Evolutionary conservation across 2,797 vertebrate species (phyloP).

Genomic region (Bradypodion pumilum): DNA sequence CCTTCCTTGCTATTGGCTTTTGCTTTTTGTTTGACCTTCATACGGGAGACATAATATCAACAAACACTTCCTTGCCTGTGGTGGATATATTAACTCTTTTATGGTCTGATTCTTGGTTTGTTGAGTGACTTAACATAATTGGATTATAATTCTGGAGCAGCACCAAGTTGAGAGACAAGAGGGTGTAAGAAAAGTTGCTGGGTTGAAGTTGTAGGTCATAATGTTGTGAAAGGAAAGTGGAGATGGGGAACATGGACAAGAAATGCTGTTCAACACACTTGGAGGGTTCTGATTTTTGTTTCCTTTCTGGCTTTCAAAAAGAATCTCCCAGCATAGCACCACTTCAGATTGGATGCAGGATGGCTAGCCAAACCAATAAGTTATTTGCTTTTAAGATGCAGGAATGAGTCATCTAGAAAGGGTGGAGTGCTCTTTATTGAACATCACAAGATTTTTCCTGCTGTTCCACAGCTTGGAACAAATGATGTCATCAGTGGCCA

Average conservation of each 20-base stretch:
- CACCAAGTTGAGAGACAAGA: too few species aligned
- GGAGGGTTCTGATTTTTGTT: slow-evolving; percentile 7
- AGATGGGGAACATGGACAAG: not conserved
- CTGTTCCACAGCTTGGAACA: slow-evolving; percentile 22
- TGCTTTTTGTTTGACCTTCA: too few species aligned
- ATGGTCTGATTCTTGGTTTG: too few species aligned
- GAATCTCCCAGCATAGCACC: slow-evolving; percentile 45
- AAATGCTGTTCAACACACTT: slow-evolving; percentile 2
- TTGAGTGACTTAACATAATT: too few species aligned
- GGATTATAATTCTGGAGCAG: too few species aligned
- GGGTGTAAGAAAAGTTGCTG: too few species aligned
- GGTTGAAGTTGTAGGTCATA: not conserved
- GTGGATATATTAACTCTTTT: too few species aligned
- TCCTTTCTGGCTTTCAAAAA: slow-evolving; percentile 47
- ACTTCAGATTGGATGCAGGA: slow-evolving; percentile 26
- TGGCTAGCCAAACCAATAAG: slow-evolving; percentile 51
- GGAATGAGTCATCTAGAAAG: slow-evolving; percentile 48
- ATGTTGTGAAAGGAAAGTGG: not conserved
- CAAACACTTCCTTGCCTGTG: too few species aligned
- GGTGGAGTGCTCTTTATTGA: slow-evolving; percentile 42
- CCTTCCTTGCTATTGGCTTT: too few species aligned
- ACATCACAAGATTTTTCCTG: slow-evolving; percentile 39
- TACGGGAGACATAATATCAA: too few species aligned
- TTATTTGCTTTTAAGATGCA: slow-evolving; percentile 42
- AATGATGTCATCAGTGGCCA: not conserved